phyloP scores from a whole-genome alignment of 2,888 invertebrate species.

The Eubasilissa splendida region DNA sequence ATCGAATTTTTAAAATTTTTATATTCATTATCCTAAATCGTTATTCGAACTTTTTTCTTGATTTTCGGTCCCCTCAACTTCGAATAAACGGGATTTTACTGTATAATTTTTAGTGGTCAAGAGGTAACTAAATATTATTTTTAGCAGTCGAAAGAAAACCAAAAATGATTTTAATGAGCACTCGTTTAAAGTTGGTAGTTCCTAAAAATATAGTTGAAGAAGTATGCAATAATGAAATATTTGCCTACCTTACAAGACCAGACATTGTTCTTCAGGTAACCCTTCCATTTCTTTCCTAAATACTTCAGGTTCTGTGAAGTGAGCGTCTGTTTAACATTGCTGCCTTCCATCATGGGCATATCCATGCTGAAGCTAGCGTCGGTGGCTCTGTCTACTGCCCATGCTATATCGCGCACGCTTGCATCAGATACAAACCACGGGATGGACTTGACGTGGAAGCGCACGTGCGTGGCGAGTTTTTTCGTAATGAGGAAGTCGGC shows the following conservation, averaged over 20 bases:
- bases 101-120: no score
- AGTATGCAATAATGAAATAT: no score
- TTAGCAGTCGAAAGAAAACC: no score
- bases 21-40: no score
- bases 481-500: slow-evolving; percentile 82
- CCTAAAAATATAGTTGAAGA: no score
- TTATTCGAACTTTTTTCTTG: no score
- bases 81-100: no score
- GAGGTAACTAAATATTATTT: no score
- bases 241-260: slow-evolving; percentile 51
- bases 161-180: no score
- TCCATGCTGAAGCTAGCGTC: slow-evolving; percentile 45
- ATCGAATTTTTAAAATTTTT: no score
- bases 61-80: no score
- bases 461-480: slow-evolving; percentile 75
- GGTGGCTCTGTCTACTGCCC: slow-evolving; percentile 71
- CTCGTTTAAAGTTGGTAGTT: no score
- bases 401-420: slow-evolving; percentile 81
- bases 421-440: slow-evolving; percentile 99
- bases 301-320: slow-evolving; percentile 62
- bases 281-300: slow-evolving; percentile 75
- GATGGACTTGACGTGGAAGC: slow-evolving; percentile 88
- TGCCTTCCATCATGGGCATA: slow-evolving; percentile 59
- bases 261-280: slow-evolving; percentile 70
- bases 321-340: slow-evolving; percentile 56